phyloP scores from a whole-genome alignment of 2,797 vertebrate genomes.

The Catostomus latipinnis region DNA sequence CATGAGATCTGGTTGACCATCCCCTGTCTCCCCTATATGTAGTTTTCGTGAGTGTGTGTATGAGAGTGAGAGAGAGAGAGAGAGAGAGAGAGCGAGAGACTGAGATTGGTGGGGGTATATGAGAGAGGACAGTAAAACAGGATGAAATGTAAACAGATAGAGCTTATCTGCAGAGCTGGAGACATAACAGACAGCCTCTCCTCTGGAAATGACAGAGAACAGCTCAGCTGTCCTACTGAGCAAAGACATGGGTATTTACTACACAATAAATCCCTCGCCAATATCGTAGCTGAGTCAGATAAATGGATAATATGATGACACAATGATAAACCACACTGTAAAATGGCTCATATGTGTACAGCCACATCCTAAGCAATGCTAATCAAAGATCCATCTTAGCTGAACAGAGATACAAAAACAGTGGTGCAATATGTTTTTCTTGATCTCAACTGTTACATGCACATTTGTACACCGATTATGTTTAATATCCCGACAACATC shows the following conservation, averaged over 20 bases:
- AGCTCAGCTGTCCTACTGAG: constrained; percentile 18
- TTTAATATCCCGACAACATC: too few species aligned
- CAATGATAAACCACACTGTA: constrained; percentile 39
- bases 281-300: constrained; percentile 26
- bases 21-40: not conserved
- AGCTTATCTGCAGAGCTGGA: constrained; percentile 70
- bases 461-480: too few species aligned
- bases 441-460: not conserved
- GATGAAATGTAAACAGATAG: constrained; percentile 69
- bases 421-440: constrained; percentile 40
- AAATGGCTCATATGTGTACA: constrained; percentile 14
- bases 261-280: constrained; percentile 31
- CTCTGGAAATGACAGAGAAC: constrained; percentile 56
- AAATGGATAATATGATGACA: constrained; percentile 28
- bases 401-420: constrained; percentile 1
- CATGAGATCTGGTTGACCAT: too few species aligned
- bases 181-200: constrained; percentile 62
- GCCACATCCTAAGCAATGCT: not conserved
- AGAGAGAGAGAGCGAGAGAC: too few species aligned
- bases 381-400: not conserved
- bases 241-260: constrained; percentile 44
- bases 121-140: constrained; percentile 42
- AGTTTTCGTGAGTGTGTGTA: not conserved
- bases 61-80: not conserved
- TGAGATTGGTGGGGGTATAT: constrained; percentile 42